Percentiles rank a stretch among this genome's conserved stretches.
Conservation (phyloP, 1,140 invertebrate genomes). For the Ips nitidus region DNA sequence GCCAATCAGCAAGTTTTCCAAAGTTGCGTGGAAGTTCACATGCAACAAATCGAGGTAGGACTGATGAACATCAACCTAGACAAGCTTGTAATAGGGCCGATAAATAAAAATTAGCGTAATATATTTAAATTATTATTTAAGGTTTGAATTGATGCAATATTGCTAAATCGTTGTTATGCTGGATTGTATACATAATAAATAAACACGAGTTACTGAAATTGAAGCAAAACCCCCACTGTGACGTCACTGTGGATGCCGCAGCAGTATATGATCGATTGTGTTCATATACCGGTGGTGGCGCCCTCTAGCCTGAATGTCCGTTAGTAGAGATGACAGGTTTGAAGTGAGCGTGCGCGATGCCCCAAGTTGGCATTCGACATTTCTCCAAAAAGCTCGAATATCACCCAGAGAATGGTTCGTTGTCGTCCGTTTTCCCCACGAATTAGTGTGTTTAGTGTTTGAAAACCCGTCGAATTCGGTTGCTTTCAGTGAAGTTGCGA, state of each 20-base stretch:
- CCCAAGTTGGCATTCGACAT: slow-evolving; percentile 10
- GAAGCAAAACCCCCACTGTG: no score
- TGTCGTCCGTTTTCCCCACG: background rate
- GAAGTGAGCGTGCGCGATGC: background rate
- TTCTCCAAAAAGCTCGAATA: background rate
- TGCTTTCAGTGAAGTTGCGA: background rate
- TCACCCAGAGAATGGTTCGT: background rate
- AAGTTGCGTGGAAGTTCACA: slow-evolving; percentile 81
- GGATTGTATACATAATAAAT: no score
- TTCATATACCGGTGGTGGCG: no score
- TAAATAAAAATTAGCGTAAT: no score
- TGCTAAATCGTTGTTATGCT: no score
- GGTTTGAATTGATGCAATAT: no score
- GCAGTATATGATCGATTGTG: no score
- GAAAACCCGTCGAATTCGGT: background rate
- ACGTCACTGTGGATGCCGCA: no score
- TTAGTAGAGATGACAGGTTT: no score
- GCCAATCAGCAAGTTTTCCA: slow-evolving; percentile 84
- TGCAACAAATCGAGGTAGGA: slow-evolving; percentile 87
- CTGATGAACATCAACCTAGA: slow-evolving; percentile 55
- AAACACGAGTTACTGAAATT: no score
- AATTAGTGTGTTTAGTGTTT: background rate
- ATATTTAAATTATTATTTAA: no score
- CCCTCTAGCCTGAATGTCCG: no score
- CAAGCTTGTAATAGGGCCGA: slow-evolving; percentile 35